These are phyloP conservation scores for Epinotia demarniana DNA, from an alignment of 2,888 invertebrate species.

Conservation along the genomic window DNA sequence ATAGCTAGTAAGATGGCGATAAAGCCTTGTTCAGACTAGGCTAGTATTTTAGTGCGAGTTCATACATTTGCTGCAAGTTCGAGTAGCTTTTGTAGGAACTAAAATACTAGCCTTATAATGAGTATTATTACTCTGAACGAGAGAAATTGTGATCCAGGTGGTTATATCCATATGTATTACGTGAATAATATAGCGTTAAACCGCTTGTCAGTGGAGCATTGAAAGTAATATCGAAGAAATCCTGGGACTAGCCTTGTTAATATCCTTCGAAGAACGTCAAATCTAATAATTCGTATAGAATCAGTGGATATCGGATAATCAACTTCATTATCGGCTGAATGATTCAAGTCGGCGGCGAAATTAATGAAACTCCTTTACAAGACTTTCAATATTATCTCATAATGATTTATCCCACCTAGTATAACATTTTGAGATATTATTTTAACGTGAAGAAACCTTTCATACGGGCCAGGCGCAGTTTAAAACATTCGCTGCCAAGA, in stretches of 20 bases:
- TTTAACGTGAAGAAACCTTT: too few species aligned
- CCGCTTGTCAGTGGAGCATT: not conserved
- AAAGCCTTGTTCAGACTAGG: too few species aligned
- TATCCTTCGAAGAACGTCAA: not conserved
- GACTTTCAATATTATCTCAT: not conserved
- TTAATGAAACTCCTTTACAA: not conserved
- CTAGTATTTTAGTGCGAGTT: too few species aligned
- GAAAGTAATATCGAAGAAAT: not conserved
- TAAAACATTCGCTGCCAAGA: too few species aligned
- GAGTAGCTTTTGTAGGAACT: too few species aligned
- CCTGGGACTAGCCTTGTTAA: not conserved
- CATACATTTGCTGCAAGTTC: too few species aligned
- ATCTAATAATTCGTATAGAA: not conserved
- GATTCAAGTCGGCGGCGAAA: not conserved
- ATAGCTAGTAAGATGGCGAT: too few species aligned
- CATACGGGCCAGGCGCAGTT: too few species aligned
- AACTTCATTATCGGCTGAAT: not conserved
- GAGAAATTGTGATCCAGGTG: not conserved
- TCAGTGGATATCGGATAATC: not conserved
- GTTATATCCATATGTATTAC: not conserved
- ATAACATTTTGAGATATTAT: too few species aligned
- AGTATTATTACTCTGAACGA: too few species aligned
- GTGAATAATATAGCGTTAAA: not conserved
- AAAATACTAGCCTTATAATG: too few species aligned
- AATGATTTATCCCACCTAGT: too few species aligned